Evolutionary conservation across 1,140 invertebrate genomes (phyloP).

Genomic region (Maniola jurtina): DNA sequence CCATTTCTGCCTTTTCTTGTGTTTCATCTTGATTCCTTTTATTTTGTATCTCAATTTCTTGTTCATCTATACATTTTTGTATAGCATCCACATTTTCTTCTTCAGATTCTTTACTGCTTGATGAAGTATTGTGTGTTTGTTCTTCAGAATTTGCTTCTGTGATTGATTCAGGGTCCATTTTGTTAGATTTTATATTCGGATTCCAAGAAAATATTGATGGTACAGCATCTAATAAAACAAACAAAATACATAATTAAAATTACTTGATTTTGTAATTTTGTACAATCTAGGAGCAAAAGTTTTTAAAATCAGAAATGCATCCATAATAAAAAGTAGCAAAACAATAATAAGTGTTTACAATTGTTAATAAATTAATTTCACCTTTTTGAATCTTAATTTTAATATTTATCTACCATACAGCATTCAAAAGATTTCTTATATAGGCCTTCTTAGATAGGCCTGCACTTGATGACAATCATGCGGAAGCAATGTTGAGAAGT

Average conservation of each 20-base stretch:
- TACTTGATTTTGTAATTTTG: background rate
- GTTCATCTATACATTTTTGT: slow-evolving; percentile 58
- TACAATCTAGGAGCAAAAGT: too few relatives aligned
- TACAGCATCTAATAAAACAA: slow-evolving; percentile 47
- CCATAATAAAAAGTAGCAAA: too few relatives aligned
- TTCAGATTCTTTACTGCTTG: slow-evolving; percentile 48
- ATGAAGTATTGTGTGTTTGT: slow-evolving; percentile 22
- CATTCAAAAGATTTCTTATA: too few relatives aligned
- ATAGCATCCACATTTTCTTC: slow-evolving; percentile 62
- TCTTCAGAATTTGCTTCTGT: slow-evolving; percentile 23
- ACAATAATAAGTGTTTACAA: too few relatives aligned
- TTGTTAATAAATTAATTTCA: too few relatives aligned
- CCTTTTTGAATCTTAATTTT: too few relatives aligned
- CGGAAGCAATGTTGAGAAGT: too few relatives aligned
- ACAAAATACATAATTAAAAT: slow-evolving; percentile 16
- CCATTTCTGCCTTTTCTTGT: slow-evolving; percentile 22
- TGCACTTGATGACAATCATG: too few relatives aligned
- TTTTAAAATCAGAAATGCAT: too few relatives aligned
- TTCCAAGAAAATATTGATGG: slow-evolving; percentile 66
- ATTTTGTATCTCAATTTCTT: slow-evolving; percentile 45
- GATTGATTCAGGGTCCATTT: slow-evolving; percentile 33
- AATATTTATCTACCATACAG: too few relatives aligned
- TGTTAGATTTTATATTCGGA: slow-evolving; percentile 19
- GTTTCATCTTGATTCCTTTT: slow-evolving; percentile 21
- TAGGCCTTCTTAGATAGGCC: too few relatives aligned